These are phyloP conservation scores for Drosophila lini DNA, from an alignment of 1,140 invertebrate genomes.

Conservation along the genomic window DNA sequence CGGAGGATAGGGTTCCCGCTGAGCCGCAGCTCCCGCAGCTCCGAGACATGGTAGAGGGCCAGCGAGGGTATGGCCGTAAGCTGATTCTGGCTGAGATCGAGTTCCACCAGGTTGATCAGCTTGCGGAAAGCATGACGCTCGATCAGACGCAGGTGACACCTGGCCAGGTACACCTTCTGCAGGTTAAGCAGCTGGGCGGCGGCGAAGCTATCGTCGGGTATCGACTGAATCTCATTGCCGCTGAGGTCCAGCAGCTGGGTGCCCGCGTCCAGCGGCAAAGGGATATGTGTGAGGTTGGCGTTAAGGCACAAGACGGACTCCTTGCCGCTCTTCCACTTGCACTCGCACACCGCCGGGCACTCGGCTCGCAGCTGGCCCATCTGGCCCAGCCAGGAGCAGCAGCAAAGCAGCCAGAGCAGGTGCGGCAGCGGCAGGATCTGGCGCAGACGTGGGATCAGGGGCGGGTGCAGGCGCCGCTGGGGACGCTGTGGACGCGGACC, in stretches of 20 bases:
- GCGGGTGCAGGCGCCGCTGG: constrained; percentile 61
- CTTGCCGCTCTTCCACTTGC: constrained; percentile 94
- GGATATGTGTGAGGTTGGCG: constrained; percentile 89
- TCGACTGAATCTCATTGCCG: constrained; percentile 88
- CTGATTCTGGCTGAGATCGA: constrained; percentile 91
- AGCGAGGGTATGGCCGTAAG: constrained; percentile 89
- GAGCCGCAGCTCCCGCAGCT: constrained; percentile 90
- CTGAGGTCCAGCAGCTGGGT: constrained; percentile 92
- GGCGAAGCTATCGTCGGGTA: constrained; percentile 90
- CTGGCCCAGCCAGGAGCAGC: constrained; percentile 42
- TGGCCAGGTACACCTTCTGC: constrained; percentile 90
- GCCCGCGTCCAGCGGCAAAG: constrained; percentile 88
- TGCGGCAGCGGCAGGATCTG: constrained; percentile 41
- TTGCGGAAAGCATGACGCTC: constrained; percentile 88
- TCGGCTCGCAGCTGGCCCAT: constrained; percentile 84
- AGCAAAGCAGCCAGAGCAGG: constrained; percentile 76
- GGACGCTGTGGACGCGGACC: constrained; percentile 51
- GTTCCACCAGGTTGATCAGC: constrained; percentile 90
- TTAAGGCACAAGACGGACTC: constrained; percentile 91
- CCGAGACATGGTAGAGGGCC: constrained; percentile 88
- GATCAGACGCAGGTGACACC: constrained; percentile 87
- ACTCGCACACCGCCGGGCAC: constrained; percentile 91
- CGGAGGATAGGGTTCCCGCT: constrained; percentile 90
- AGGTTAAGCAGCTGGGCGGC: constrained; percentile 90
- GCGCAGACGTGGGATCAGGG: constrained; percentile 60